Conservation (phyloP, 1,140 invertebrate genomes). For the Orussus abietinus region DNA sequence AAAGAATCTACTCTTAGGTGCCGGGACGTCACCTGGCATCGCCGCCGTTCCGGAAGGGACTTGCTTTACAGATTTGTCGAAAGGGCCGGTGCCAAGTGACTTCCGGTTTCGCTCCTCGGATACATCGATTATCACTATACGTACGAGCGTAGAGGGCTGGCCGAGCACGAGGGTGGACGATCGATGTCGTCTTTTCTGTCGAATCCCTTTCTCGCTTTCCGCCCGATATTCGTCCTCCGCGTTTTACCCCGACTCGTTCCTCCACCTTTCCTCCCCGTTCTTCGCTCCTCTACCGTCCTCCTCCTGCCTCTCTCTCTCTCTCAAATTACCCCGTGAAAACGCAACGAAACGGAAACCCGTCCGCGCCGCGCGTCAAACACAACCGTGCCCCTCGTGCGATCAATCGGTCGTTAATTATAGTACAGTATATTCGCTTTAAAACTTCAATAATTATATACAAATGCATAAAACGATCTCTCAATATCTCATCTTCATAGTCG, state of each 20-base stretch:
- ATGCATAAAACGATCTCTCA: constrained; percentile 41
- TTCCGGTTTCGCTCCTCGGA: too few species aligned
- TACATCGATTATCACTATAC: constrained; percentile 11
- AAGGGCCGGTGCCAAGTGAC: too few species aligned
- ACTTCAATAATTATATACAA: constrained; percentile 47
- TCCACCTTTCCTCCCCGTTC: constrained; percentile 25
- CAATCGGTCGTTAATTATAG: constrained; percentile 35
- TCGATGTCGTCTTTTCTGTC: constrained; percentile 16
- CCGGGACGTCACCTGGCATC: too few species aligned
- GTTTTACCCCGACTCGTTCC: too few species aligned
- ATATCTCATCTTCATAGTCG: constrained; percentile 28
- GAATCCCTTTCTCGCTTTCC: constrained; percentile 26
- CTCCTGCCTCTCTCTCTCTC: constrained; percentile 25
- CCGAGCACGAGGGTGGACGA: constrained; percentile 25
- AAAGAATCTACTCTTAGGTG: too few species aligned
- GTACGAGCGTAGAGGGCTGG: constrained; percentile 23
- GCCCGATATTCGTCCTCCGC: constrained; percentile 21
- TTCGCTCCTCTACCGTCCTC: constrained; percentile 17
- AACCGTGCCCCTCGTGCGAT: too few species aligned
- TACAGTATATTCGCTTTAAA: constrained; percentile 38
- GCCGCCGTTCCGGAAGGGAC: too few species aligned
- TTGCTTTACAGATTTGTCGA: too few species aligned
- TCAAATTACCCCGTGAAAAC: constrained; percentile 18
- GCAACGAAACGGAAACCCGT: constrained; percentile 16
- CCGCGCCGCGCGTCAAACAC: constrained; percentile 15